Evolutionary conservation across 2,888 invertebrate species (phyloP), one percentile per base, ranked within the genome.

Genomic region (Hanleya hanleyi): DNA sequence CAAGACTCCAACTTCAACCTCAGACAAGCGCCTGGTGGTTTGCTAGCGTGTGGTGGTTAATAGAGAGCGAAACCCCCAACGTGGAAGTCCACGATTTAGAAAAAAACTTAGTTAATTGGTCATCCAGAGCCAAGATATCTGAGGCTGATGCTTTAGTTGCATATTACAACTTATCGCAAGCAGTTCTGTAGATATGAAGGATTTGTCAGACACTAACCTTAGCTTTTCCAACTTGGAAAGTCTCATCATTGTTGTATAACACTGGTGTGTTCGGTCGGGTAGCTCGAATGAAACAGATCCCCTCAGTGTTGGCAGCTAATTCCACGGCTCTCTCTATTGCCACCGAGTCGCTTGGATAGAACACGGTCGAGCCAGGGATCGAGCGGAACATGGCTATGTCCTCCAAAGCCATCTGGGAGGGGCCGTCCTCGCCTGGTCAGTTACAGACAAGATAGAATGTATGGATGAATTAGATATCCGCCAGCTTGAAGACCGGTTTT

Each of bases 381-480:
- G 95, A 91, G 61, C 98, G 93, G 94, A 99, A 98, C 92, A 98
- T 93, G 0, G 97, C 96, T 72, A 98, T 90, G 91, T 99, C 98
- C 92, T 99, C 98, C 15, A 98, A 93, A 15, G 96, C 98, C 98
- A 99, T 98, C 92, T 99, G 98, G 73, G 96, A 96, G 29, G 98
- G 98, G 0, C 97, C 98, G 91, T 98, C 97, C 91, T 97, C 97
- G 12, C 88, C 87, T 87, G 71, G 33, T 32, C 9, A 18, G 9
- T 22, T n/a, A n/a, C n/a, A n/a, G n/a, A n/a, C n/a, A n/a, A n/a
- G n/a, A 57, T 18, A 22, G 26, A 26, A 12, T 15, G 26, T n/a
- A 57, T 15, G 22, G 12, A 15, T n/a, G 12, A 18, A 18, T 57
- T n/a, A 9, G 9, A 12, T 9, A 18, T 15, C 22, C 18, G 12